Base-by-base conservation (phyloP, 2,888 invertebrate species). In the Platypus cylindrus region DNA sequence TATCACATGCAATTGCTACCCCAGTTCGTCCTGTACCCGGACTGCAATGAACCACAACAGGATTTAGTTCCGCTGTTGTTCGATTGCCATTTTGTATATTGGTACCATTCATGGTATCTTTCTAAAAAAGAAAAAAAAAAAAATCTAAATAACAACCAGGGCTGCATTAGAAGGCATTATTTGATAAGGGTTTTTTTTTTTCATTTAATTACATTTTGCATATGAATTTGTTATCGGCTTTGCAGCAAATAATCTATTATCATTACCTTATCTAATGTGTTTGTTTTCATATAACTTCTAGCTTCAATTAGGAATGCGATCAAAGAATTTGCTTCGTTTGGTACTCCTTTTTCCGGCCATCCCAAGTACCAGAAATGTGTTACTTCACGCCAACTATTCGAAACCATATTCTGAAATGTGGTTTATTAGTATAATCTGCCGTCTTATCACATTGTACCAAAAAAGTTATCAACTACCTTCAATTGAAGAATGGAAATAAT, bases 281-380 rank as follows among this genome's bases (percentile, higher is more conserved):
- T 41, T 16, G 53, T 41, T 42, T 66, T 65, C 49, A 66, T 64
- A 45, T 60, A 65, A 43, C 67, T 65, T 36, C 90, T 71, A 42
- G 86, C 85, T 61, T 91, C 90, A 12, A 85, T 73, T 25, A 93
- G 67, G 64, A 91, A 86, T 33, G 87, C 84, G 30, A 91, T 82
- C 29, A 93, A 67, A 0, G 85, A 81, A 32, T 82, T 77, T 32
- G 79, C 78, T 51, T 90, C 89, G 5, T 73, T 71, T 2, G 91
- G 91, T 1, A 84, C 80, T 0, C 89, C 89, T 43, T 79, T 75
- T n/a, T 75, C 72, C 0, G 93, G 91, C 93, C 93, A 94, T 24
- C 69, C 68, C 53, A 86, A 76, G 65, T 87, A 90, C 91, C 93
- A 93, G 52, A 90, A 75, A 54, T 93, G 93, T 1, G 78, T 84